Percentiles rank a stretch among this genome's conserved stretches.
Evolutionary conservation across 2,113 vertebrate genomes (phyloP).

Genomic region (Oncorhynchus kisutch): DNA sequence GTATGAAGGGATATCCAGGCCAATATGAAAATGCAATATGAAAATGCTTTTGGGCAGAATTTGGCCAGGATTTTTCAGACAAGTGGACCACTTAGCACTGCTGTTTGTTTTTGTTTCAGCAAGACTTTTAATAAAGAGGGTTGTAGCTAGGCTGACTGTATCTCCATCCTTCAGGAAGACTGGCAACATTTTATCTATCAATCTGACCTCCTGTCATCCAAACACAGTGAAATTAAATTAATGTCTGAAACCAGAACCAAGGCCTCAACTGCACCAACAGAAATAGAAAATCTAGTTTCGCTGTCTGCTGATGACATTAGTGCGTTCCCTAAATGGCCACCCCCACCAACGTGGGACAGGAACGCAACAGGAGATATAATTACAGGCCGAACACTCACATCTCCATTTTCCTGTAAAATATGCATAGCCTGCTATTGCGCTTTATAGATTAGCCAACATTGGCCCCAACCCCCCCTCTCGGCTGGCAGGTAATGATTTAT

Average conservation of each 20-base stretch:
- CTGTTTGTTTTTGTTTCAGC: slow-evolving; percentile 44
- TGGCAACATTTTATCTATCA: slow-evolving; percentile 71
- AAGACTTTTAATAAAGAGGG: slow-evolving; percentile 70
- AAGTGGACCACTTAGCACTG: slow-evolving; percentile 1
- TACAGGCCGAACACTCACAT: slow-evolving; percentile 70
- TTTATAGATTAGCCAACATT: slow-evolving; percentile 63
- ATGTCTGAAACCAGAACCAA: slow-evolving; percentile 78
- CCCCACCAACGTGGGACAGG: slow-evolving; percentile 68
- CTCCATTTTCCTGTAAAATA: slow-evolving; percentile 77
- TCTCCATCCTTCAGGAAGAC: slow-evolving; percentile 71
- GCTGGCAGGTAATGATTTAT: slow-evolving; percentile 71
- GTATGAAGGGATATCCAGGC: neutral
- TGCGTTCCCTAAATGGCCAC: slow-evolving; percentile 75
- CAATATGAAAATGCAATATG: neutral
- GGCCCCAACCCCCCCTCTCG: slow-evolving; percentile 13
- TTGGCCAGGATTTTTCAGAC: neutral
- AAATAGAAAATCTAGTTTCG: slow-evolving; percentile 83
- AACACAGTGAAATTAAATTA: slow-evolving; percentile 77
- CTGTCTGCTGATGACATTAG: slow-evolving; percentile 81
- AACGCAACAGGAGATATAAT: slow-evolving; percentile 74
- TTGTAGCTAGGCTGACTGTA: slow-evolving; percentile 46
- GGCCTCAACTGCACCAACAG: slow-evolving; percentile 74
- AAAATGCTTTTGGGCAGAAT: neutral
- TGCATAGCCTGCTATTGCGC: slow-evolving; percentile 46
- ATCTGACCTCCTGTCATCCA: slow-evolving; percentile 74